A percentile compares a stretch with the other conserved stretches of the same genome.
Conservation (phyloP, 2,113 vertebrate species). For the Ciconia boyciana region DNA sequence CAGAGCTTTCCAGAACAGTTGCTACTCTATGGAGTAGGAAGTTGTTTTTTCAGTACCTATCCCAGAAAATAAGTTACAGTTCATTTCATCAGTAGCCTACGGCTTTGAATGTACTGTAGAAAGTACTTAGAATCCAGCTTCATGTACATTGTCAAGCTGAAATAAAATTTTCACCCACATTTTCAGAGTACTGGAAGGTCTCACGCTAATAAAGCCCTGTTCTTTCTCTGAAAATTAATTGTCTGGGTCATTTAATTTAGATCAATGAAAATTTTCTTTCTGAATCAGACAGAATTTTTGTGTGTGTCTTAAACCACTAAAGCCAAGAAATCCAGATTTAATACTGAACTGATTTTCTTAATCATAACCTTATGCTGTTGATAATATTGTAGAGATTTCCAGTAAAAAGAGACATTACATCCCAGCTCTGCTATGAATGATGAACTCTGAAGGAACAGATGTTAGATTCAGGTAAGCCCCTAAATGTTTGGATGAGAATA, state of each 20-base stretch:
- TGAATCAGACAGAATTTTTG: neutral
- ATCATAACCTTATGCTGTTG: neutral
- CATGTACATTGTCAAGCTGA: neutral
- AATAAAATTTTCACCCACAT: neutral
- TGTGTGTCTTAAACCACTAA: neutral
- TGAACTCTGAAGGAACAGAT: neutral
- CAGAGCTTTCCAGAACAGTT: neutral
- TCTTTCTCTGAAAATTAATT: neutral
- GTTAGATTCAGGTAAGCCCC: neutral
- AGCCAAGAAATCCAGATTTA: neutral
- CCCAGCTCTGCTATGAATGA: neutral
- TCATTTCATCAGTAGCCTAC: neutral
- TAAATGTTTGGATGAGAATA: neutral
- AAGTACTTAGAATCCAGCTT: neutral
- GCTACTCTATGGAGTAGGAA: neutral
- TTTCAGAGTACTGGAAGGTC: neutral
- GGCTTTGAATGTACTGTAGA: neutral
- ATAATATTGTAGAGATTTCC: neutral
- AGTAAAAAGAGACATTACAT: neutral
- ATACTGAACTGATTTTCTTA: conserved; percentile 2
- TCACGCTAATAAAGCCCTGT: neutral
- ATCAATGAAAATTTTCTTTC: neutral
- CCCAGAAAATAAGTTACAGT: neutral
- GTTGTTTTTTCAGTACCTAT: neutral
- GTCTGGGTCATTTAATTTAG: neutral